These are phyloP conservation scores for Nesometra sesokonis DNA, from an alignment of 35 echinoderm and acorn worm species.

Conservation along the genomic window DNA sequence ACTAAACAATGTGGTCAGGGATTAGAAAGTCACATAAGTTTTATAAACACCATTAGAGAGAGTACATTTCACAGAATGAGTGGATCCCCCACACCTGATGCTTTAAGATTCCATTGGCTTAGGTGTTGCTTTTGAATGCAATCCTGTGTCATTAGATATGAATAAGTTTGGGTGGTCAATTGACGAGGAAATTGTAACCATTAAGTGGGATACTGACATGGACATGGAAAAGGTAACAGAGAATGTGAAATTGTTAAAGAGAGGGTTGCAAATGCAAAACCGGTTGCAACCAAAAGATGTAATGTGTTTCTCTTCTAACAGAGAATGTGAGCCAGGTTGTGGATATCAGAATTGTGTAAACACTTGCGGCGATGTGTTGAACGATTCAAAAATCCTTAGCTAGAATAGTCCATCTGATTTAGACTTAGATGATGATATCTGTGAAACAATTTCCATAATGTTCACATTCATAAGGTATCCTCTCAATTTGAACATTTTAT, in stretches of 20 bases:
- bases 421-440: too few species aligned
- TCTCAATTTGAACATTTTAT: too few species aligned
- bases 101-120: constrained; percentile 1
- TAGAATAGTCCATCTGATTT: too few species aligned
- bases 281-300: neutral
- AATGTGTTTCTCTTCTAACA: neutral
- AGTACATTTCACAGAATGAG: constrained; percentile 5
- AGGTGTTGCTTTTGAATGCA: neutral
- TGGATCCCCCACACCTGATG: constrained; percentile 23
- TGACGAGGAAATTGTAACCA: neutral
- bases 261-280: neutral
- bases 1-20: too few species aligned
- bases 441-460: too few species aligned
- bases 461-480: too few species aligned
- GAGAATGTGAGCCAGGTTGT: neutral
- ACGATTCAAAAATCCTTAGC: too few species aligned
- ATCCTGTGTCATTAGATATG: neutral
- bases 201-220: too few species aligned
- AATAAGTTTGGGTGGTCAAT: neutral
- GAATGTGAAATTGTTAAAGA: neutral
- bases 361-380: neutral
- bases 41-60: neutral
- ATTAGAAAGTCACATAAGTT: constrained; percentile 5
- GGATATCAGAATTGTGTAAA: neutral
- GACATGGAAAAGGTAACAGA: neutral